phyloP scores from a whole-genome alignment of 2,797 vertebrate species.

The Chaenodraco wilsoni region DNA sequence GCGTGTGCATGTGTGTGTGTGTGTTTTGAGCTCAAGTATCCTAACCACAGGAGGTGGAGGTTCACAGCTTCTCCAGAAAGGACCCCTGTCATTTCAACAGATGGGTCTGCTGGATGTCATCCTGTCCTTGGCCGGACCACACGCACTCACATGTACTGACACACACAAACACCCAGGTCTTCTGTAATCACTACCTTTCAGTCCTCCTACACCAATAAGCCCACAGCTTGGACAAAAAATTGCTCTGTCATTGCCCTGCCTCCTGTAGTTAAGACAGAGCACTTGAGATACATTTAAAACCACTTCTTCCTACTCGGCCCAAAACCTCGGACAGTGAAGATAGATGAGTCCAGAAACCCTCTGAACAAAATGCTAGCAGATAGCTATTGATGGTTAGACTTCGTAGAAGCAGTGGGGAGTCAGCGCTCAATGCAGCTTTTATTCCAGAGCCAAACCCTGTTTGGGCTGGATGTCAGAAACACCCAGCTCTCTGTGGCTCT shows the following conservation, averaged over 20 bases:
- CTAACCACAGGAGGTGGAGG: slow-evolving; percentile 58
- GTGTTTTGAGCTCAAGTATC: slow-evolving; percentile 33
- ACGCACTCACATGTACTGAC: slow-evolving; percentile 60
- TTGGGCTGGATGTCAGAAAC: slow-evolving; percentile 55
- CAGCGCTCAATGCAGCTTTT: background rate
- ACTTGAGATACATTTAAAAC: slow-evolving; percentile 47
- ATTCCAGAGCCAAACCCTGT: slow-evolving; percentile 39
- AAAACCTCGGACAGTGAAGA: slow-evolving; percentile 29
- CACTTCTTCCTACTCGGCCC: slow-evolving; percentile 19
- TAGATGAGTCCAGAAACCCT: slow-evolving; percentile 24
- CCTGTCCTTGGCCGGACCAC: slow-evolving; percentile 68
- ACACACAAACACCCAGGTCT: slow-evolving; percentile 26
- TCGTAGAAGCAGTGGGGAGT: slow-evolving; percentile 16
- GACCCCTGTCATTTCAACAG: slow-evolving; percentile 70
- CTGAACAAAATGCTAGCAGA: slow-evolving; percentile 20
- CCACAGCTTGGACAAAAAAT: slow-evolving; percentile 29
- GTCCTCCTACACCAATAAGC: slow-evolving; percentile 16
- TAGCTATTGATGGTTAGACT: slow-evolving; percentile 43
- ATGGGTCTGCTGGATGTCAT: slow-evolving; percentile 66
- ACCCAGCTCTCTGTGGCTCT: slow-evolving; percentile 40
- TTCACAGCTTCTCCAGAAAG: slow-evolving; percentile 61
- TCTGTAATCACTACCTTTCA: slow-evolving; percentile 52
- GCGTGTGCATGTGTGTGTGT: too few species aligned
- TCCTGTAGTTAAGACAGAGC: slow-evolving; percentile 41
- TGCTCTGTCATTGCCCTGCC: slow-evolving; percentile 28